A percentile compares a stretch with the other conserved stretches of the same genome.
These are phyloP conservation scores for Epinotia ramella DNA, from an alignment of 2,888 invertebrate genomes.

Conservation along the genomic window DNA sequence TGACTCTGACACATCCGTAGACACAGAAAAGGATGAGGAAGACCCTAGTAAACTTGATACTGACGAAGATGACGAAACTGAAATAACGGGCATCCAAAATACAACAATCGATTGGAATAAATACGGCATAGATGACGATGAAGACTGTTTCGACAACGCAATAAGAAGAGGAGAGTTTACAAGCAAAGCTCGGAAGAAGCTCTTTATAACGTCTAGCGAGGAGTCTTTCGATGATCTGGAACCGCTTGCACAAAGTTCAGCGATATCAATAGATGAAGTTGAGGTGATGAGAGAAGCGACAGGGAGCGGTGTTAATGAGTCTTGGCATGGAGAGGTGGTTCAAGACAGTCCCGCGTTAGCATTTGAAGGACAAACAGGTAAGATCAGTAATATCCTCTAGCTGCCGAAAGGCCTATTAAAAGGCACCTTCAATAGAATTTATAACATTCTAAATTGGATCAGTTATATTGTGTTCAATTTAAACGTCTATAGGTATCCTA, in stretches of 20 bases:
- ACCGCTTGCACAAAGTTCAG: constrained; percentile 18
- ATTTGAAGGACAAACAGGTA: constrained; percentile 18
- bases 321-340: neutral
- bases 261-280: neutral
- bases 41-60: neutral
- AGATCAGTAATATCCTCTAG: neutral
- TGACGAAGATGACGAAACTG: neutral
- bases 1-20: neutral
- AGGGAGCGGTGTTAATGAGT: neutral
- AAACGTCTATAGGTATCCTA: too few species aligned
- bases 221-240: neutral
- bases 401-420: too few species aligned
- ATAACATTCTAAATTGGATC: too few species aligned
- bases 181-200: neutral
- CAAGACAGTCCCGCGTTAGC: constrained; percentile 13
- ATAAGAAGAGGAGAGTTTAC: constrained; percentile 25
- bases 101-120: constrained; percentile 6
- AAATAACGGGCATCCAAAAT: neutral
- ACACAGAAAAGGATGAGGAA: neutral
- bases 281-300: constrained; percentile 30
- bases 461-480: too few species aligned
- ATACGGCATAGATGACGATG: neutral
- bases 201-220: neutral
- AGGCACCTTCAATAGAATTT: too few species aligned
- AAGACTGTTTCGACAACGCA: constrained; percentile 20